These are phyloP conservation scores for Pocillopora damicornis DNA, from an alignment of 64 coral and sea anemone genomes.

Conservation along the genomic window DNA sequence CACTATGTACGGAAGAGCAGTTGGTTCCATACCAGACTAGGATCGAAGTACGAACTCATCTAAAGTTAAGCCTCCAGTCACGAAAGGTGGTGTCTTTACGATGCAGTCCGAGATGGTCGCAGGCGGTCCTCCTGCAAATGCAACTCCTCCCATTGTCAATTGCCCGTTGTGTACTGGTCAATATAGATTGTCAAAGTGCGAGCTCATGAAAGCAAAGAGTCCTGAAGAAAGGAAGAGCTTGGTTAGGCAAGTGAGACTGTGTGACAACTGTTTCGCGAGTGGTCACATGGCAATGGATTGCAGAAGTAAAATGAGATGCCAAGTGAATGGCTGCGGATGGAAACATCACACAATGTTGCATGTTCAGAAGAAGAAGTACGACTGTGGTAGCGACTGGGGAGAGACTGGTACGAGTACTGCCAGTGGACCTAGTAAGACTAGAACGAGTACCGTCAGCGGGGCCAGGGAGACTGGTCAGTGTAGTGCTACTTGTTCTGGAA, in stretches of 20 bases:
- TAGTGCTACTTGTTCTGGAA: background rate
- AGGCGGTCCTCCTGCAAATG: too few species aligned
- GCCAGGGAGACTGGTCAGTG: slow-evolving; percentile 14
- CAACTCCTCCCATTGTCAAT: background rate
- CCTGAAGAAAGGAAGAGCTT: slow-evolving; percentile 32
- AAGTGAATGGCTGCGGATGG: slow-evolving; percentile 44
- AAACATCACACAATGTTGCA: slow-evolving; percentile 53
- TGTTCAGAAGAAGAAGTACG: background rate
- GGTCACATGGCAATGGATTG: slow-evolving; percentile 41
- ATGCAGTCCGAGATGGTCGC: too few species aligned
- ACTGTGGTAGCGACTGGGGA: background rate
- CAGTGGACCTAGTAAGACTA: too few species aligned
- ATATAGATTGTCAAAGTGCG: slow-evolving; percentile 14
- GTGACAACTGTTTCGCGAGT: slow-evolving; percentile 35
- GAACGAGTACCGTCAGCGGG: slow-evolving; percentile 26
- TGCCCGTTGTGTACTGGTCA: slow-evolving; percentile 25
- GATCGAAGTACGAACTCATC: background rate
- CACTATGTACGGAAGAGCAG: slow-evolving; percentile 19
- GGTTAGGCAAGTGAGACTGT: slow-evolving; percentile 38
- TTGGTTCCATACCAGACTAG: slow-evolving; percentile 16
- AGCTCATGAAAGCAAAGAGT: slow-evolving; percentile 17
- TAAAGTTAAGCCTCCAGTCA: background rate
- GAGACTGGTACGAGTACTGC: background rate
- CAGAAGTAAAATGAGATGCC: slow-evolving; percentile 50
- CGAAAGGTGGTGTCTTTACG: too few species aligned